Conservation (phyloP, 2,888 invertebrate genomes). For the Gastrophysa polygoni region DNA sequence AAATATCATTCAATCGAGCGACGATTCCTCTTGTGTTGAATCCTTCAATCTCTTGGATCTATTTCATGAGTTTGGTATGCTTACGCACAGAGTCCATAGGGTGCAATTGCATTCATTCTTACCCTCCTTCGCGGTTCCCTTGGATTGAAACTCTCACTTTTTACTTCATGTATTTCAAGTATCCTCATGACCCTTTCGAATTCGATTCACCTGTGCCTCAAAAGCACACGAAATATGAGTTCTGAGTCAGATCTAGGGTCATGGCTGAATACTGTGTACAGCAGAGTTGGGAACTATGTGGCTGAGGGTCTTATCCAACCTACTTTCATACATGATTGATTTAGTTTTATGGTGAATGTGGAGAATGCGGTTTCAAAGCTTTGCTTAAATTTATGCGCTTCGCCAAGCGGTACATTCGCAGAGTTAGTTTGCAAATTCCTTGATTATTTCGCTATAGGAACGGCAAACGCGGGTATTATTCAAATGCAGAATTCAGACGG, state of each 20-base stretch:
- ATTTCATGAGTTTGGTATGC: too few relatives aligned
- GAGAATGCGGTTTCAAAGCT: conserved; percentile 31
- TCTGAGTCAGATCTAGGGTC: conserved; percentile 9
- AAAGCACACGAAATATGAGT: background rate
- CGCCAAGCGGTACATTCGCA: conserved; percentile 23
- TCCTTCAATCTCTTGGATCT: too few relatives aligned
- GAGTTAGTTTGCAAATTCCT: conserved; percentile 27
- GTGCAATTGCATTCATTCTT: too few relatives aligned
- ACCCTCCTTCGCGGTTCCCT: too few relatives aligned
- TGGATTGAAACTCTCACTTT: too few relatives aligned
- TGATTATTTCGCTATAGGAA: conserved; percentile 24
- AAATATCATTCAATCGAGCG: too few relatives aligned
- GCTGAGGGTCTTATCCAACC: conserved; percentile 32
- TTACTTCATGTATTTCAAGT: too few relatives aligned
- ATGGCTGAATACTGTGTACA: conserved; percentile 29
- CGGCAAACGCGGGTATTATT: conserved; percentile 12
- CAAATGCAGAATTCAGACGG: background rate
- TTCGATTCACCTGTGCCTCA: background rate
- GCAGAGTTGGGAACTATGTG: conserved; percentile 38
- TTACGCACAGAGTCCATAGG: too few relatives aligned
- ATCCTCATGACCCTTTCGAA: too few relatives aligned
- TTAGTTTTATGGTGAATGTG: conserved; percentile 36
- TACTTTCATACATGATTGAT: conserved; percentile 42
- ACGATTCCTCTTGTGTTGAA: too few relatives aligned
- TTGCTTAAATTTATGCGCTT: conserved; percentile 28